Conservation (phyloP, 2,888 invertebrate genomes). For the Leistus spinibarbis region DNA sequence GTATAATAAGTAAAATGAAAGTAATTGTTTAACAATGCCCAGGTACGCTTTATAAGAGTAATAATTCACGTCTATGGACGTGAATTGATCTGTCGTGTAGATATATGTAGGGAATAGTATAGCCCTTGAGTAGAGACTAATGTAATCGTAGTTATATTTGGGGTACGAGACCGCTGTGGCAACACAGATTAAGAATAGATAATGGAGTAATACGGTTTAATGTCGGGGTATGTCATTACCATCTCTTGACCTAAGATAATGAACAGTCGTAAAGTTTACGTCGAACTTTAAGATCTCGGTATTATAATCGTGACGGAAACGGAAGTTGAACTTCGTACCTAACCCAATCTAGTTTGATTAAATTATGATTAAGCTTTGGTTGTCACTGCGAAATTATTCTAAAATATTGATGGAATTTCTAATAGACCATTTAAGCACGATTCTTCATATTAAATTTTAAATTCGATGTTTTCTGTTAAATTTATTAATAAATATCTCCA, state of each 20-base stretch:
- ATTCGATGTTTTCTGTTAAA: no score
- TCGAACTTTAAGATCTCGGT: neutral
- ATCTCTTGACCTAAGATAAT: conserved; percentile 34
- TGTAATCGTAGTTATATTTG: conserved; percentile 18
- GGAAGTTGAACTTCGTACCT: neutral
- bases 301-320: neutral
- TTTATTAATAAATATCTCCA: no score
- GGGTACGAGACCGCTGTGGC: neutral
- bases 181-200: conserved; percentile 34
- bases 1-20: no score
- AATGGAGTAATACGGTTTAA: conserved; percentile 37
- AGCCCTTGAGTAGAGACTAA: neutral
- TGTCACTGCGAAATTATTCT: neutral
- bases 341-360: neutral
- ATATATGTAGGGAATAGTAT: neutral
- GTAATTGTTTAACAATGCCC: no score
- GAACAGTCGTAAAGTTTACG: conserved; percentile 31
- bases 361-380: neutral
- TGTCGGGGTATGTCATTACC: conserved; percentile 30
- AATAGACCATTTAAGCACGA: no score
- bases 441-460: no score
- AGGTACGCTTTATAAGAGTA: no score
- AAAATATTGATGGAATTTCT: no score
- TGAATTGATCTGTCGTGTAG: no score
- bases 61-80: neutral